Conservation (phyloP, 2,113 vertebrate species). For the Chamaetylas fuelleborni region DNA sequence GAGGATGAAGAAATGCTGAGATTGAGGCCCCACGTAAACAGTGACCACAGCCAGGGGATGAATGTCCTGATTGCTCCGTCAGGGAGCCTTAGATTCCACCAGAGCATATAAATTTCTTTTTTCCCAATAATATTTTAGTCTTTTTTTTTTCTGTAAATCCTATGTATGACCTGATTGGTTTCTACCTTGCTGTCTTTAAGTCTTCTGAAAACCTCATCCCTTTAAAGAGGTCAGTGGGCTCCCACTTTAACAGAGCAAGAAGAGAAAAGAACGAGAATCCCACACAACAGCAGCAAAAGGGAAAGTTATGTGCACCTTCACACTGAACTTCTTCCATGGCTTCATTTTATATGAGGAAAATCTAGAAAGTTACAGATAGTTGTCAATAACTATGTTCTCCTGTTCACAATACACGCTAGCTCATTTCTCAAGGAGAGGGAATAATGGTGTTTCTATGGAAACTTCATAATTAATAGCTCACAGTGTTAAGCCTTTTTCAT, state of each 20-base stretch:
- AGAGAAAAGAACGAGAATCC: neutral
- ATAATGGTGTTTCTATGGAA: conserved; percentile 21
- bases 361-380: neutral
- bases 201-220: neutral
- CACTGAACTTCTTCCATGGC: neutral
- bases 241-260: neutral
- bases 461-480: conserved; percentile 6
- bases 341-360: neutral
- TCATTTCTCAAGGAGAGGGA: neutral
- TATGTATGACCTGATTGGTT: fast-evolving
- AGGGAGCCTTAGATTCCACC: neutral
- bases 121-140: neutral
- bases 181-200: neutral
- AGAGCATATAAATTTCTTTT: neutral
- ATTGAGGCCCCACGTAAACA: neutral
- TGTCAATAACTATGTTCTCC: neutral
- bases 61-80: neutral
- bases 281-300: neutral
- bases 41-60: fast-evolving
- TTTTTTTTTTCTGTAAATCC: neutral
- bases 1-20: neutral
- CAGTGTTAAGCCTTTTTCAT: neutral
- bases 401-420: neutral
- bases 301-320: neutral
- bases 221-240: neutral